Percentiles rank a stretch among this genome's conserved stretches.
Evolutionary conservation across 2,888 invertebrate species (phyloP).

Genomic region (Drosophila rellima): DNA sequence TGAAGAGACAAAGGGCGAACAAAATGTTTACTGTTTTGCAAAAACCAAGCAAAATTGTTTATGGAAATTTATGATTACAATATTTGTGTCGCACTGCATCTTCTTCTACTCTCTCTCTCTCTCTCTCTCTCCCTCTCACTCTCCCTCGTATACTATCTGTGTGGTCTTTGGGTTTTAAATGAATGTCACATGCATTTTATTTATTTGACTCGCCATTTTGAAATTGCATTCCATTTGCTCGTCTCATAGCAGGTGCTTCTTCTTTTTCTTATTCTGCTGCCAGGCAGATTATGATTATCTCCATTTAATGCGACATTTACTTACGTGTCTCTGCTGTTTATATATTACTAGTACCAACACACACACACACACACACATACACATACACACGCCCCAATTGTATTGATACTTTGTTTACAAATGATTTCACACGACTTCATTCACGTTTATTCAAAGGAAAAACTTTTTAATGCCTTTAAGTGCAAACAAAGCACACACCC

Average conservation of each 20-base stretch:
- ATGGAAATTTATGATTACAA: constrained; percentile 82
- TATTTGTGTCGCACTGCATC: constrained; percentile 80
- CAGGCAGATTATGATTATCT: constrained; percentile 68
- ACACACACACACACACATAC: constrained; percentile 9
- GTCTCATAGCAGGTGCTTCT: constrained; percentile 37
- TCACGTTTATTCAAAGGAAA: constrained; percentile 71
- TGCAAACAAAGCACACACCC: constrained; percentile 55
- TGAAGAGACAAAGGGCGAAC: constrained; percentile 42
- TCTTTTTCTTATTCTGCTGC: neutral
- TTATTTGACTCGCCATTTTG: constrained; percentile 53
- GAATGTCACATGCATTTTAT: constrained; percentile 56
- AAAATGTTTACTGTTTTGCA: constrained; percentile 57
- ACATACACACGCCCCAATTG: constrained; percentile 40
- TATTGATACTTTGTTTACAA: constrained; percentile 79
- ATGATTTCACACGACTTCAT: constrained; percentile 81
- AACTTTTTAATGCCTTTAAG: constrained; percentile 78
- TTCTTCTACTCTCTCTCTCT: constrained; percentile 16
- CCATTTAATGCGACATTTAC: constrained; percentile 39
- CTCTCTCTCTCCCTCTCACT: neutral
- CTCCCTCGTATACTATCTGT: neutral
- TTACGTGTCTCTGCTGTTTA: constrained; percentile 16
- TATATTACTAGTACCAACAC: constrained; percentile 20
- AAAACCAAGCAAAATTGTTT: constrained; percentile 74
- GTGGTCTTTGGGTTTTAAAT: constrained; percentile 59
- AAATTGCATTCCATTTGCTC: constrained; percentile 53